Evolutionary conservation across 2,797 vertebrate genomes (phyloP).

Genomic region (Anguilla megastoma): DNA sequence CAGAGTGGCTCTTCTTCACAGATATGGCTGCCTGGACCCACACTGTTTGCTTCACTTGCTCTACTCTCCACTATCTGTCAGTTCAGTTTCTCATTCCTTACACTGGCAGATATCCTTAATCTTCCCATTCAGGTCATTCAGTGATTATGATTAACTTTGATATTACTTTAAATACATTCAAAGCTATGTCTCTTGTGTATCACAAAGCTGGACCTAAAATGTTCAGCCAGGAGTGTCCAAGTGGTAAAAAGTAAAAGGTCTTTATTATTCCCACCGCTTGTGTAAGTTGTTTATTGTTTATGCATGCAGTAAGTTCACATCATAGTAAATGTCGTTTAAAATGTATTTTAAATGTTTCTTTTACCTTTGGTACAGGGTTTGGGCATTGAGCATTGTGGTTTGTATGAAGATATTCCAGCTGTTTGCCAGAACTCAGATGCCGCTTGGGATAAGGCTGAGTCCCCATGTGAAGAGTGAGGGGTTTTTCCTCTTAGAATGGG

Average conservation of each 20-base stretch:
- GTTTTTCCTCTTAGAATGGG: neutral
- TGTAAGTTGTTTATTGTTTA: neutral
- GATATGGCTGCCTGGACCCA: neutral
- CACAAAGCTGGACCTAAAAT: too few relatives aligned
- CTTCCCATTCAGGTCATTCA: too few relatives aligned
- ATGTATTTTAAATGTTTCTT: constrained; percentile 11
- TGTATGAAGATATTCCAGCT: constrained; percentile 70
- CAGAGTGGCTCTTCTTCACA: neutral
- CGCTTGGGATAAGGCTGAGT: constrained; percentile 40
- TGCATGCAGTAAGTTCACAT: neutral
- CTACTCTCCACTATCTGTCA: too few relatives aligned
- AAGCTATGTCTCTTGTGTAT: too few relatives aligned
- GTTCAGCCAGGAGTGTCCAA: too few relatives aligned
- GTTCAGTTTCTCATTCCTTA: too few relatives aligned
- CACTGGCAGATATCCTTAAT: too few relatives aligned
- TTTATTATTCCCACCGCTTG: neutral
- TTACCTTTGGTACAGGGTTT: constrained; percentile 60
- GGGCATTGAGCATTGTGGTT: constrained; percentile 61
- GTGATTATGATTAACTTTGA: too few relatives aligned
- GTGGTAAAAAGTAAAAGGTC: too few relatives aligned
- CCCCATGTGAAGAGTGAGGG: constrained; percentile 45
- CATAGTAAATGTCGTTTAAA: neutral
- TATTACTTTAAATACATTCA: too few relatives aligned
- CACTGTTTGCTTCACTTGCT: too few relatives aligned
- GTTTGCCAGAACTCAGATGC: constrained; percentile 33